phyloP scores from a whole-genome alignment of 92 coral and sea anemone genomes.

The Nematostella vectensis region DNA sequence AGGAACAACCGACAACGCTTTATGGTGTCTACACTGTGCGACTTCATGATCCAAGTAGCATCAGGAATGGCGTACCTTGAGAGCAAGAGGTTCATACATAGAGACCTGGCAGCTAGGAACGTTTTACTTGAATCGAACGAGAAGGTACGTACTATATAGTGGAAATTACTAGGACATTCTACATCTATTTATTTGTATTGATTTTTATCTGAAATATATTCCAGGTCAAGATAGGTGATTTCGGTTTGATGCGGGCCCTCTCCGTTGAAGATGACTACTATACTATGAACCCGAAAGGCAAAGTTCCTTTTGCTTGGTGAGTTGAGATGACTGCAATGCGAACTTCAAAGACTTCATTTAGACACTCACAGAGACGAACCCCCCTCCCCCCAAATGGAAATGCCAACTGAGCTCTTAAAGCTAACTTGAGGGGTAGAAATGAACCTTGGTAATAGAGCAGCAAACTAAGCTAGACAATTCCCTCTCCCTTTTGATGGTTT shows the following conservation, averaged over 20 bases:
- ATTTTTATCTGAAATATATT: too few relatives aligned
- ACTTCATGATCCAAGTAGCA: slow-evolving; percentile 84
- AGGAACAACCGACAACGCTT: slow-evolving; percentile 70
- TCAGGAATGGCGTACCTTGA: slow-evolving; percentile 96
- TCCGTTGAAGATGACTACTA: slow-evolving; percentile 80
- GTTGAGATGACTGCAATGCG: slow-evolving; percentile 5
- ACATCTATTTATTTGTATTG: neutral
- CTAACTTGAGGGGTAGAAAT: too few relatives aligned
- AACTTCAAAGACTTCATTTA: too few relatives aligned
- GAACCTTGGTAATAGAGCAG: too few relatives aligned
- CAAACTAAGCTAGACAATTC: too few relatives aligned
- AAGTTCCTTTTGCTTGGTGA: slow-evolving; percentile 93
- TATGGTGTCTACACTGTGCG: slow-evolving; percentile 59
- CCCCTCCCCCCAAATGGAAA: too few relatives aligned
- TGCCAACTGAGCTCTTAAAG: too few relatives aligned
- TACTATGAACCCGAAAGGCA: slow-evolving; percentile 86
- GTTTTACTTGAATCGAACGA: slow-evolving; percentile 71
- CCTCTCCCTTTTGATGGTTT: too few relatives aligned
- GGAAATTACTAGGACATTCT: neutral
- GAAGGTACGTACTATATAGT: slow-evolving; percentile 23
- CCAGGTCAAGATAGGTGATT: slow-evolving; percentile 93
- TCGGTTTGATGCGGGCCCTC: slow-evolving; percentile 87
- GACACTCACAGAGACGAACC: too few relatives aligned
- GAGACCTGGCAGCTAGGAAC: slow-evolving; percentile 91
- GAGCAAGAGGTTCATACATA: slow-evolving; percentile 83